Evolutionary conservation across 2,797 vertebrate species (phyloP).

Genomic region (Brachymystax lenok): DNA sequence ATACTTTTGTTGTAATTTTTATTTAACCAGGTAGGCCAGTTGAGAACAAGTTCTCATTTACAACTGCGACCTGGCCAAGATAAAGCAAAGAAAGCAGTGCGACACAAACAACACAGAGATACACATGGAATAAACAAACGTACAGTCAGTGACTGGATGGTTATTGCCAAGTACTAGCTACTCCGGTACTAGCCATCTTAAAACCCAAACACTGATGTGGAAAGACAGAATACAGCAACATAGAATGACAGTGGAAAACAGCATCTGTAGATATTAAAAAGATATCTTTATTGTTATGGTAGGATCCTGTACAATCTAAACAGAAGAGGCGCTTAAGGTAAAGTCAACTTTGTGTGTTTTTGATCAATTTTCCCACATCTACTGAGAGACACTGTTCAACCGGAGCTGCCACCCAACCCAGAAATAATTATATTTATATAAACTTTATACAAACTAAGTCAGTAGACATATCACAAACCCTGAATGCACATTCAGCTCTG

Average conservation of each 20-base stretch:
- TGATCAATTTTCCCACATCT: slow-evolving; percentile 21
- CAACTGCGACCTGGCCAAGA: too few relatives aligned
- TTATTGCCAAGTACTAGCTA: not conserved
- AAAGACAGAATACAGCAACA: not conserved
- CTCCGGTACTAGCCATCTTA: not conserved
- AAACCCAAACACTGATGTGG: not conserved
- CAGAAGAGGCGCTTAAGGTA: slow-evolving; percentile 69
- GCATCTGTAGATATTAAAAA: slow-evolving; percentile 58
- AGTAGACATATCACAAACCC: slow-evolving; percentile 20
- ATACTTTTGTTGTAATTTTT: not conserved
- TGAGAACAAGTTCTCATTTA: too few relatives aligned
- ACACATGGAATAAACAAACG: too few relatives aligned
- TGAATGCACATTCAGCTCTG: slow-evolving; percentile 20
- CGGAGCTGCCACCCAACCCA: slow-evolving; percentile 30
- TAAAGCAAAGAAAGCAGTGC: too few relatives aligned
- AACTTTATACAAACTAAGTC: slow-evolving; percentile 37
- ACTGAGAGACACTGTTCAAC: slow-evolving; percentile 62
- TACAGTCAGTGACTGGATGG: not conserved
- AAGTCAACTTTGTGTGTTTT: slow-evolving; percentile 11
- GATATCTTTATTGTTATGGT: slow-evolving; percentile 68
- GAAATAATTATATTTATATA: slow-evolving; percentile 12
- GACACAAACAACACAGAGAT: too few relatives aligned
- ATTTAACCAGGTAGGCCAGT: too few relatives aligned
- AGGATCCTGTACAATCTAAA: slow-evolving; percentile 69
- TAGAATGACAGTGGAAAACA: not conserved